Conservation (phyloP, 2,888 invertebrate species). For the Phytoseiulus persimilis region DNA sequence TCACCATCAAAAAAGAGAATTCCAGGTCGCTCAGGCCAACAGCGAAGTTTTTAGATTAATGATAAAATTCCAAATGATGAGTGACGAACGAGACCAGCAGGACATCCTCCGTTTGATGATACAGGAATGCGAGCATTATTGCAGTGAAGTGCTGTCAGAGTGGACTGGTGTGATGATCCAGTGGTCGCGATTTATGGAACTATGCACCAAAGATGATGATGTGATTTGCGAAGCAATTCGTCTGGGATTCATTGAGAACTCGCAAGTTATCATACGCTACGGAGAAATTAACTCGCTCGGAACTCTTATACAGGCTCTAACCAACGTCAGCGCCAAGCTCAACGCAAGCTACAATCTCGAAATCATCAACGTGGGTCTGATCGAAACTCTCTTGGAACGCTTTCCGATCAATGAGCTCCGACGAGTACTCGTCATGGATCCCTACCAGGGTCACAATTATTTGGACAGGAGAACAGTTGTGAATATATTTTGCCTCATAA, state of each 20-base stretch:
- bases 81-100: neutral
- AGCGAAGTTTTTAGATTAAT: neutral
- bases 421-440: neutral
- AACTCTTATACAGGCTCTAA: neutral
- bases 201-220: neutral
- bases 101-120: neutral
- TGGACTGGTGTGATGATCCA: neutral
- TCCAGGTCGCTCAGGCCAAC: neutral
- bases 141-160: neutral
- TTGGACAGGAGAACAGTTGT: neutral
- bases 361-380: neutral
- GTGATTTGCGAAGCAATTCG: neutral
- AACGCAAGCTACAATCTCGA: neutral
- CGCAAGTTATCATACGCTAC: constrained; percentile 24
- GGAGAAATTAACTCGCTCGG: constrained; percentile 25
- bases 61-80: neutral
- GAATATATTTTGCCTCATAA: neutral
- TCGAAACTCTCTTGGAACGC: neutral
- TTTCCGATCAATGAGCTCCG: constrained; percentile 14
- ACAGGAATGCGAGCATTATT: neutral
- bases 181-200: constrained; percentile 19
- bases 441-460: neutral
- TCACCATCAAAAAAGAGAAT: neutral
- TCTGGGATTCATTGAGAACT: neutral
- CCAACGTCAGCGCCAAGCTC: neutral